Conservation (phyloP, 2,888 invertebrate species). For the Caenorhabditis zanzibari region DNA sequence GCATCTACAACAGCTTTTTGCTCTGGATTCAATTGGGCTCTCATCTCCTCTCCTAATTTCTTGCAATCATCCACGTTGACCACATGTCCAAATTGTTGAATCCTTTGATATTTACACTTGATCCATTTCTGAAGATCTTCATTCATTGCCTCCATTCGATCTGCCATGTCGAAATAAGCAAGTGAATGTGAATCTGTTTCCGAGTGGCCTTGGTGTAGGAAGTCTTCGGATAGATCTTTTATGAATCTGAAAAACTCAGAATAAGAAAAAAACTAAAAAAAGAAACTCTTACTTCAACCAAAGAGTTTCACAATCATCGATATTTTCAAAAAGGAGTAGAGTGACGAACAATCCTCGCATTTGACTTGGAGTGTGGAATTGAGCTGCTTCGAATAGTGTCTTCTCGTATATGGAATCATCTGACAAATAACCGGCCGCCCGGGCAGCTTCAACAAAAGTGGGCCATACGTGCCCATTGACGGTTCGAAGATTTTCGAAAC, state of each 20-base stretch:
- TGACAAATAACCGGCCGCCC: constrained; percentile 31
- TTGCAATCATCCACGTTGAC: constrained; percentile 19
- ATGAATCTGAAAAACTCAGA: constrained; percentile 10
- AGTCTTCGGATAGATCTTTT: constrained; percentile 2
- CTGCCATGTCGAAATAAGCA: constrained; percentile 36
- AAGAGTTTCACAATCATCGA: constrained; percentile 5
- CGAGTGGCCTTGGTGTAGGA: background rate
- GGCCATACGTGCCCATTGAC: constrained; percentile 15
- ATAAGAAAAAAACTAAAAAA: no score
- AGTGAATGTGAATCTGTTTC: constrained; percentile 5
- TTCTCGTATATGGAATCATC: constrained; percentile 30
- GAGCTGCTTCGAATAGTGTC: constrained; percentile 52
- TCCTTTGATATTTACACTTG: background rate
- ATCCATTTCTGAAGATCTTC: constrained; percentile 7
- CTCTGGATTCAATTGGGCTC: constrained; percentile 22
- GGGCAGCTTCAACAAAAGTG: constrained; percentile 56
- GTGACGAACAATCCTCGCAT: constrained; percentile 43
- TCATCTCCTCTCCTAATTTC: constrained; percentile 22
- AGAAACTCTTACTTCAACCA: constrained; percentile 20
- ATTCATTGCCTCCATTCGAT: constrained; percentile 14
- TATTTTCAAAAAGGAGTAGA: constrained; percentile 18
- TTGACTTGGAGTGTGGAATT: constrained; percentile 10
- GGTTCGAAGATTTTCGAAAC: constrained; percentile 42
- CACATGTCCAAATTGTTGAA: background rate
- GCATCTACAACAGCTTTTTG: constrained; percentile 38